A percentile compares a stretch with the other conserved stretches of the same genome.
phyloP scores from a whole-genome alignment of 2,888 invertebrate genomes.

The Agrochola circellaris region DNA sequence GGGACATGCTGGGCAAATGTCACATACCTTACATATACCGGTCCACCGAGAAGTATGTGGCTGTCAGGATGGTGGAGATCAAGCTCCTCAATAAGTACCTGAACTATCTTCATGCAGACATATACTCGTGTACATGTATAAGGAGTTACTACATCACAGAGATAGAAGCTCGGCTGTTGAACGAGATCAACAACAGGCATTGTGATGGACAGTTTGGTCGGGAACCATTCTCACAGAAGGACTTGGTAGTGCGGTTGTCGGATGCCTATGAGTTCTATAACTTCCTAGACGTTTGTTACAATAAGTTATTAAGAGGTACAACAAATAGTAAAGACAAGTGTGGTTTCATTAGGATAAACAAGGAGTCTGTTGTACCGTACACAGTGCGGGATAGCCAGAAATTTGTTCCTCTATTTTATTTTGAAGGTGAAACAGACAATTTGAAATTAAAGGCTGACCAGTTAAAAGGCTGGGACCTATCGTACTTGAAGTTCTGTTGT shows the following conservation, averaged over 20 bases:
- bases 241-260: constrained; percentile 96
- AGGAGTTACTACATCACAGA: constrained; percentile 98
- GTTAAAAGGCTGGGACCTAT: constrained; percentile 97
- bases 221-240: constrained; percentile 96
- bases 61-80: constrained; percentile 98
- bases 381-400: constrained; percentile 95
- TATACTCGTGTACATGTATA: constrained; percentile 97
- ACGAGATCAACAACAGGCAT: constrained; percentile 97
- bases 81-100: constrained; percentile 97
- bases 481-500: constrained; percentile 98
- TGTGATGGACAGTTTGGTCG: constrained; percentile 97
- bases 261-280: constrained; percentile 98
- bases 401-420: constrained; percentile 97
- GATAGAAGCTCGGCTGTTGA: constrained; percentile 96
- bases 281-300: constrained; percentile 97
- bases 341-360: constrained; percentile 97
- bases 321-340: constrained; percentile 95
- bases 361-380: constrained; percentile 98
- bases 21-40: constrained; percentile 97
- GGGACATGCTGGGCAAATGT: constrained; percentile 96
- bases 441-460: constrained; percentile 96
- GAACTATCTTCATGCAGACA: constrained; percentile 96
- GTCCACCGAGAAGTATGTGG: constrained; percentile 95
- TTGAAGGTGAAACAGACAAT: constrained; percentile 97
- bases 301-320: constrained; percentile 94